Evolutionary conservation across 2,888 invertebrate species (phyloP), one percentile per base, ranked within the genome.

Genomic region (Ryuthela nishihirai): DNA sequence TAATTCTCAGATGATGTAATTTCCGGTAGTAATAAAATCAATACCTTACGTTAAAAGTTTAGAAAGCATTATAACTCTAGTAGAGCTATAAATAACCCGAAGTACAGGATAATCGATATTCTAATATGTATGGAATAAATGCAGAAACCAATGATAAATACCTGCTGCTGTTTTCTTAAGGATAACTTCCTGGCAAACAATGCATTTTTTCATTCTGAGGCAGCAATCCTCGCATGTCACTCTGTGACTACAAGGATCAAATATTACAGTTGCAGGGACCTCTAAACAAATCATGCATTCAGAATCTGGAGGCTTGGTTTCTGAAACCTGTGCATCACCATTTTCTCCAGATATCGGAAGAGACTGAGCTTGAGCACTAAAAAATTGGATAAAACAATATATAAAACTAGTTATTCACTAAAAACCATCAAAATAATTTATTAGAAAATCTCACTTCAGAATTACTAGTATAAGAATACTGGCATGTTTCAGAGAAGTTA

Each of bases 181-280:
- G 44, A 87, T 85, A 9, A 76, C 70, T 29, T 76, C 74, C 35
- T 83, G 82, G 70, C 87, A 87, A 43, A 79, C 77, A 26, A 87
- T 73, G 71, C 87, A 87, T 73, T 85, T 86, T 71, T 86, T 87
- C 83, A 88, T 85, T 47, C 86, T 78, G 15, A 82, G 76, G 44
- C 85, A 83, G 71, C 88, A 88, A 62, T 86, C 85, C 67, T 82
- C 82, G 70, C 88, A 88, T 0, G 84, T 83, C 3, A 86, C 81
- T 68, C 81, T 80, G 73, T 88, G 87, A 46, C 81, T 80, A 72
- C 88, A 88, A 0, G 88, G 87, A 69, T 84, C 82, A 69, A 88
- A 82, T 48, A 76, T 77, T 3, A 86, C 82, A 62, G 80, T 80
- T 3, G 82, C 79, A 5, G 67, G 65, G 40, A 81, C 73, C 70